These are phyloP conservation scores for Cyclopterus lumpus DNA, from an alignment of 2,797 vertebrate species.

Conservation along the genomic window DNA sequence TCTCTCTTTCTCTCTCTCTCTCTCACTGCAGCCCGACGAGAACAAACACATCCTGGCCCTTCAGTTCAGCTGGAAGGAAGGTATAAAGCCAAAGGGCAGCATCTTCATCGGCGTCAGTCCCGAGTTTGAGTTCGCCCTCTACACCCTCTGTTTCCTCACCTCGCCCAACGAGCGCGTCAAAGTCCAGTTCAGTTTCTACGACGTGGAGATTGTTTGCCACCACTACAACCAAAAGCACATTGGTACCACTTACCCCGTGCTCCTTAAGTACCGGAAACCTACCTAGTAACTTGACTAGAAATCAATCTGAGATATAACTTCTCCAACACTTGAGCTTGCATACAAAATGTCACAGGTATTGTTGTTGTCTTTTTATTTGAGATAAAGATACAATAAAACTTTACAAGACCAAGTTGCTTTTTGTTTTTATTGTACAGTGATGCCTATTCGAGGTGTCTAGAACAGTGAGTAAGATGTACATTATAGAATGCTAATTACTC, in stretches of 20 bases:
- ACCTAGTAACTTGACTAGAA: slow-evolving; percentile 15
- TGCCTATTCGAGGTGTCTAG: neutral
- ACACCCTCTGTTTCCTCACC: slow-evolving; percentile 86
- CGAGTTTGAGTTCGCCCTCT: slow-evolving; percentile 87
- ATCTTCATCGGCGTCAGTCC: slow-evolving; percentile 88
- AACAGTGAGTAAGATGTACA: neutral
- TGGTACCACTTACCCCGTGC: slow-evolving; percentile 86
- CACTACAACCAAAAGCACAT: slow-evolving; percentile 87
- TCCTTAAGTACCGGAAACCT: slow-evolving; percentile 77
- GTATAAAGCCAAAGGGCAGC: slow-evolving; percentile 87
- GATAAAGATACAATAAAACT: slow-evolving; percentile 83
- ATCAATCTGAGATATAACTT: slow-evolving; percentile 14
- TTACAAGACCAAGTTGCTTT: slow-evolving; percentile 49
- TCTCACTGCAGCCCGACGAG: slow-evolving; percentile 81
- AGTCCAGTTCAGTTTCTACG: slow-evolving; percentile 85
- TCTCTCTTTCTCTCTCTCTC: neutral
- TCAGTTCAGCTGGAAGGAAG: slow-evolving; percentile 89
- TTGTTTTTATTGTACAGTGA: slow-evolving; percentile 9
- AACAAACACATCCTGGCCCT: slow-evolving; percentile 86
- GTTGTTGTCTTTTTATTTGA: slow-evolving; percentile 81
- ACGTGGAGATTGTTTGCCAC: slow-evolving; percentile 87
- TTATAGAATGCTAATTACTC: neutral
- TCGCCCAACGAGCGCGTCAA: slow-evolving; percentile 84
- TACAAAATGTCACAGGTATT: slow-evolving; percentile 66
- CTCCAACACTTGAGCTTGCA: slow-evolving; percentile 36